Conservation (phyloP, 1,140 invertebrate genomes). For the Drosophila kikkawai region DNA sequence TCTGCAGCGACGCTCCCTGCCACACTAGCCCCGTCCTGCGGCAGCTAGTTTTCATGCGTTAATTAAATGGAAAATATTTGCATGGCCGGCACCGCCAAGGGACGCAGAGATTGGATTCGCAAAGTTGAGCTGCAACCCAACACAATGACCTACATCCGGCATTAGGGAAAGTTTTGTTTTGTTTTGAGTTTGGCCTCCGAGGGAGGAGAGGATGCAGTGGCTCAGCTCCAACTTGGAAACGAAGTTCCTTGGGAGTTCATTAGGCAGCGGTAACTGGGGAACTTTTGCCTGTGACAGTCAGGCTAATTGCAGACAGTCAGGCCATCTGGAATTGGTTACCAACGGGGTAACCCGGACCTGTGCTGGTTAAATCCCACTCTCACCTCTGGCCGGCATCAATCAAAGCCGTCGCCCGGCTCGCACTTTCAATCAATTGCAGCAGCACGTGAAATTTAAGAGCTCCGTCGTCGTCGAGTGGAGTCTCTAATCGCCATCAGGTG, state of each 20-base stretch:
- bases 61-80: slow-evolving; percentile 83
- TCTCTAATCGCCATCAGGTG: slow-evolving; percentile 72
- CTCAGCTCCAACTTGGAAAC: slow-evolving; percentile 7
- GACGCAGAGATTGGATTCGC: slow-evolving; percentile 22
- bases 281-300: slow-evolving; percentile 11
- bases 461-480: slow-evolving; percentile 8
- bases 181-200: slow-evolving; percentile 2
- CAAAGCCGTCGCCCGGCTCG: slow-evolving; percentile 33
- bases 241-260: slow-evolving; percentile 45
- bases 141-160: slow-evolving; percentile 71
- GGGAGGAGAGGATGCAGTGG: not conserved
- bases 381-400: slow-evolving; percentile 49
- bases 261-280: slow-evolving; percentile 15
- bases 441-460: slow-evolving; percentile 52
- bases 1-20: slow-evolving; percentile 65
- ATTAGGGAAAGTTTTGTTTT: slow-evolving; percentile 65
- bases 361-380: not conserved
- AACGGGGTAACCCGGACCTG: not conserved
- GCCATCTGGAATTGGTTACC: slow-evolving; percentile 1
- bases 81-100: slow-evolving; percentile 34
- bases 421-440: slow-evolving; percentile 53
- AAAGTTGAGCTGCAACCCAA: slow-evolving; percentile 69
- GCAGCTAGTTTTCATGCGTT: slow-evolving; percentile 71
- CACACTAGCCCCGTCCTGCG: slow-evolving; percentile 1
- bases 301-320: slow-evolving; percentile 31